These are phyloP conservation scores for Aurelia coerulea DNA, from an alignment of 30 jellyfish, hydroid and myxozoan genomes.

Conservation along the genomic window DNA sequence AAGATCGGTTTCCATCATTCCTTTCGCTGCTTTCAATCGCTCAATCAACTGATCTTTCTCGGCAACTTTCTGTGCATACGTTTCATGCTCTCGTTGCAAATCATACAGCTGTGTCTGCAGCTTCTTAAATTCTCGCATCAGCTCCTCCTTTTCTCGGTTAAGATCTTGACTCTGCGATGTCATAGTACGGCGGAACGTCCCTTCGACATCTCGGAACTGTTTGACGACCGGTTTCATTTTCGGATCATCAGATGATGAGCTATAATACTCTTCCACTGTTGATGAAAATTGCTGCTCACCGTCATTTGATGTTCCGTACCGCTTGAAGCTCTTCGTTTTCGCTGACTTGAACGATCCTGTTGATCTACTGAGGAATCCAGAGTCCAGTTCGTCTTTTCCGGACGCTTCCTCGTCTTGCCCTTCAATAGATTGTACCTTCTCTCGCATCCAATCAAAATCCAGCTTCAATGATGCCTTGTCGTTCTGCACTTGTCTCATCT, in stretches of 20 bases:
- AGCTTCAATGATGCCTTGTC: constrained; percentile 86
- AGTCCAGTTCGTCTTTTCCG: constrained; percentile 65
- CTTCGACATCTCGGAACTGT: constrained; percentile 77
- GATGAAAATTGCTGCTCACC: constrained; percentile 77
- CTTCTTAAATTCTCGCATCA: constrained; percentile 88
- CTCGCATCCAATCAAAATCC: constrained; percentile 87
- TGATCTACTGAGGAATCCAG: constrained; percentile 61
- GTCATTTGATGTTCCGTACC: constrained; percentile 67
- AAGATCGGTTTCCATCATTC: constrained; percentile 68
- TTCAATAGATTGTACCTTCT: constrained; percentile 62
- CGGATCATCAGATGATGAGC: constrained; percentile 78
- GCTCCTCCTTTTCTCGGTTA: constrained; percentile 86
- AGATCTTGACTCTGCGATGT: constrained; percentile 73
- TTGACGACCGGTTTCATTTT: constrained; percentile 78
- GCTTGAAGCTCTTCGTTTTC: constrained; percentile 49
- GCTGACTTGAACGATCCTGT: constrained; percentile 62
- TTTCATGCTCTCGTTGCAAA: constrained; percentile 88
- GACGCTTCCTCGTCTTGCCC: constrained; percentile 32
- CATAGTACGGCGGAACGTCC: constrained; percentile 77
- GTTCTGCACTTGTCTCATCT: constrained; percentile 92
- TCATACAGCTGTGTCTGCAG: constrained; percentile 82
- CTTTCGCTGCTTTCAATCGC: constrained; percentile 83
- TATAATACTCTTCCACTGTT: constrained; percentile 64
- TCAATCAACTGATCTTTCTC: constrained; percentile 86
- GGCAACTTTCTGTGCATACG: constrained; percentile 76